phyloP scores from a whole-genome alignment of 2,113 vertebrate species.

The Nothoprocta pentlandii region DNA sequence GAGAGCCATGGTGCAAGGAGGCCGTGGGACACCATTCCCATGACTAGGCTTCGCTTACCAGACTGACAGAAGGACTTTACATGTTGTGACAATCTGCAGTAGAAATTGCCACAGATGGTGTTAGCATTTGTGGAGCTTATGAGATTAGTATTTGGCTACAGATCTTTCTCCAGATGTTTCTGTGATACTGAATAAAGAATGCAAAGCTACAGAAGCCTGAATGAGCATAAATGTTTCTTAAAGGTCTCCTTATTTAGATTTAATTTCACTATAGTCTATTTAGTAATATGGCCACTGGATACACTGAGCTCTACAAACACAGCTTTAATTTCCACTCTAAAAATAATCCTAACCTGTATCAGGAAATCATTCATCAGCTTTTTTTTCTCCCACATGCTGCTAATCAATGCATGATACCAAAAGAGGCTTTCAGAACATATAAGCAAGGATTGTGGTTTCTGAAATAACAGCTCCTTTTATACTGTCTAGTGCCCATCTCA shows the following conservation, averaged over 20 bases:
- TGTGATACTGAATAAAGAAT: not conserved
- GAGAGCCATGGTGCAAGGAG: not conserved
- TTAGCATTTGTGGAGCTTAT: slow-evolving; percentile 17
- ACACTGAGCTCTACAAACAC: not conserved
- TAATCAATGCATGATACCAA: not conserved
- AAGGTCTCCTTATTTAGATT: not conserved
- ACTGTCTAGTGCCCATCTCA: not conserved
- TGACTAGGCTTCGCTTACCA: not conserved
- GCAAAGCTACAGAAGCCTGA: not conserved
- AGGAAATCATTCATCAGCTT: not conserved
- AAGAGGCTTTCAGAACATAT: not conserved
- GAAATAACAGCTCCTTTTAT: not conserved
- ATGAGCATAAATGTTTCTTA: not conserved
- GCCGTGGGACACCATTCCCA: slow-evolving; percentile 1
- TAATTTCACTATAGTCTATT: not conserved
- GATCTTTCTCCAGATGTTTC: not conserved
- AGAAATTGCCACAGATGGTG: slow-evolving; percentile 52
- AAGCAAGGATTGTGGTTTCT: not conserved
- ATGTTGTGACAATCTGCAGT: slow-evolving; percentile 25
- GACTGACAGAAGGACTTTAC: not conserved
- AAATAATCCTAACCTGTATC: not conserved
- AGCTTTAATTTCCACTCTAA: not conserved
- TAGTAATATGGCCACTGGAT: not conserved
- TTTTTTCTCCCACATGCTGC: not conserved
- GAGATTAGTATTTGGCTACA: slow-evolving; percentile 36